phyloP scores from a whole-genome alignment of 2,888 invertebrate species.

The Athripsodes cinereus region DNA sequence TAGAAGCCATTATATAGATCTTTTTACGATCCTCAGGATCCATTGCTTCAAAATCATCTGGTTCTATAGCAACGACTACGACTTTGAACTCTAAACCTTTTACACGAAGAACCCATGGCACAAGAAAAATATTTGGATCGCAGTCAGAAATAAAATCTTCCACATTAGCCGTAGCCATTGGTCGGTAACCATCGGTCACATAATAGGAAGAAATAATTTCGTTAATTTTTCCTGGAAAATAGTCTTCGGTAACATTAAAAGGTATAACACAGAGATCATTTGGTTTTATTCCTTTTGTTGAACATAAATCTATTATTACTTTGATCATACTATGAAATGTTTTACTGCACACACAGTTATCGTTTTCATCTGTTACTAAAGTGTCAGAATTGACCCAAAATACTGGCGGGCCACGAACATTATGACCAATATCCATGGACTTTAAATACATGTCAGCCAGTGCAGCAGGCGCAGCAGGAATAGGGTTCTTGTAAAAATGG shows the following conservation, averaged over 20 bases:
- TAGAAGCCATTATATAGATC: conserved; percentile 36
- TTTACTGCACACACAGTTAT: conserved; percentile 1
- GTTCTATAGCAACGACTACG: conserved; percentile 35
- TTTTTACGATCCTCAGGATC: conserved; percentile 35
- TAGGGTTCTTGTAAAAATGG: conserved; percentile 33
- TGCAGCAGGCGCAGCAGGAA: conserved; percentile 30
- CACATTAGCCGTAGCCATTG: conserved; percentile 33
- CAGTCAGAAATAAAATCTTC: conserved; percentile 32
- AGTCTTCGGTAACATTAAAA: conserved; percentile 32
- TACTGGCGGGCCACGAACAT: conserved; percentile 34
- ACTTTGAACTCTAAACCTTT: conserved; percentile 39
- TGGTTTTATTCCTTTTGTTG: conserved; percentile 36
- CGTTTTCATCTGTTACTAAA: neutral
- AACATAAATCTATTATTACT: conserved; percentile 35
- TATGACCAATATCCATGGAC: conserved; percentile 32
- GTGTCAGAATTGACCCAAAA: conserved; percentile 32
- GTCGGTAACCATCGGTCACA: conserved; percentile 34
- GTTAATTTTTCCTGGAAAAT: conserved; percentile 32
- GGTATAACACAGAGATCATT: conserved; percentile 36
- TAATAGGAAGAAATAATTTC: conserved; percentile 32
- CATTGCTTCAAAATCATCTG: conserved; percentile 34
- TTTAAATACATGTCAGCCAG: conserved; percentile 30
- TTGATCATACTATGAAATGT: conserved; percentile 30
- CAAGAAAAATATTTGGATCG: conserved; percentile 33
- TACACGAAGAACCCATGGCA: conserved; percentile 35